phyloP scores from a whole-genome alignment of 2,797 vertebrate species.

The Coranthus polyacanthus region DNA sequence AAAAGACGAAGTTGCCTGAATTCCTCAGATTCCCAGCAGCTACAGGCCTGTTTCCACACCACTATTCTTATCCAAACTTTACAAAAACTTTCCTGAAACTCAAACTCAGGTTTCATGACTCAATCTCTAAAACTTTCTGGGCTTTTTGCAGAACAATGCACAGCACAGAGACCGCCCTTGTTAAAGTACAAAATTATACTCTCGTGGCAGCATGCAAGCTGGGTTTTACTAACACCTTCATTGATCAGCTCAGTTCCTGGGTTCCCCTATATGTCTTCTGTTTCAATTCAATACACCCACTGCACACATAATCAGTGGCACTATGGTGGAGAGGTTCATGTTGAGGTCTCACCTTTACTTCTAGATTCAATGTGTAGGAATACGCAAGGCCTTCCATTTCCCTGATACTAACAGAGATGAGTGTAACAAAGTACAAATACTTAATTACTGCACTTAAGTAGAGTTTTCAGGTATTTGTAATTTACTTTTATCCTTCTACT shows the following conservation, averaged over 20 bases:
- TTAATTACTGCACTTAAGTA: too few species aligned
- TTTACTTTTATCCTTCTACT: too few species aligned
- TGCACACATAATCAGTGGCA: neutral
- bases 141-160: conserved; percentile 2
- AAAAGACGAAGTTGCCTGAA: conserved; percentile 11
- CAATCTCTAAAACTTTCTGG: conserved; percentile 1
- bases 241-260: neutral
- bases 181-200: conserved; percentile 15
- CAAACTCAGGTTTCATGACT: neutral
- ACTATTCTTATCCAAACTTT: conserved; percentile 23
- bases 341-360: neutral
- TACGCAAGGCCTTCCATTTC: too few species aligned
- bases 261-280: neutral
- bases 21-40: conserved; percentile 11
- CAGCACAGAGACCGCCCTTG: neutral
- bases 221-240: conserved; percentile 3
- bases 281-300: neutral
- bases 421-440: too few species aligned
- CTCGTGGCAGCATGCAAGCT: conserved; percentile 5
- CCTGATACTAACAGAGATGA: too few species aligned
- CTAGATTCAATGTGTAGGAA: too few species aligned
- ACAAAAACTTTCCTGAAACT: conserved; percentile 13
- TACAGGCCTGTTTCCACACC: conserved; percentile 20
- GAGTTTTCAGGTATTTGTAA: too few species aligned
- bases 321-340: neutral